Percentiles rank a stretch among this genome's conserved stretches.
Evolutionary conservation across 2,888 invertebrate species (phyloP).

Genomic region (Tetranychus truncatus): DNA sequence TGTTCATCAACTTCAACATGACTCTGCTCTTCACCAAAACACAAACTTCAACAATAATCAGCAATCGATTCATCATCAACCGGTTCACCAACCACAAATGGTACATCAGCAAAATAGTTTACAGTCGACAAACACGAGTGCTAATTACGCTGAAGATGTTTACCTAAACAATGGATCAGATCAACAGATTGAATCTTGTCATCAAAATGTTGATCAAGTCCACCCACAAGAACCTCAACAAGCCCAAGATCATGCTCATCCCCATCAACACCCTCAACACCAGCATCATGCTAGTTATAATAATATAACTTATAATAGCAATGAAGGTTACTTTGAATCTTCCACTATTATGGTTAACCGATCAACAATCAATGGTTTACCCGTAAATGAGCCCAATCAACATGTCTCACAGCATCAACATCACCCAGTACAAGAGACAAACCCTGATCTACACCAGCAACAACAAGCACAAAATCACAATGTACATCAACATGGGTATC

Average conservation of each 20-base stretch:
- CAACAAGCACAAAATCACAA: background rate
- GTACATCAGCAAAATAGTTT: background rate
- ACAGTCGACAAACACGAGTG: background rate
- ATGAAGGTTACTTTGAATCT: background rate
- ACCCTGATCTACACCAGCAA: background rate
- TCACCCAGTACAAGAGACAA: background rate
- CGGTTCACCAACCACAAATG: background rate
- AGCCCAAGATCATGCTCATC: background rate
- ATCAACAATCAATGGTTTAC: background rate
- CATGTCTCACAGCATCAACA: background rate
- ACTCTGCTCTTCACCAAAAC: background rate
- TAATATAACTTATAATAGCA: background rate
- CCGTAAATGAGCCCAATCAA: background rate
- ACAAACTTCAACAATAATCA: slow-evolving; percentile 4
- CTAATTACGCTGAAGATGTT: background rate
- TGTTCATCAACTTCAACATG: slow-evolving; percentile 2
- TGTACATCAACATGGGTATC: background rate
- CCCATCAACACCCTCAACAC: background rate
- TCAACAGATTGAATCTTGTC: too few species aligned
- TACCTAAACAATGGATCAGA: background rate
- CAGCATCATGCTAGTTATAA: background rate
- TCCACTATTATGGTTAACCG: background rate
- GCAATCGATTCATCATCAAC: background rate
- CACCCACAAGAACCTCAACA: background rate
- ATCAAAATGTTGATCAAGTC: background rate